Evolutionary conservation across 1,140 invertebrate genomes (phyloP), one percentile per base, ranked within the genome.

Genomic region (Notospermus geniculatus): DNA sequence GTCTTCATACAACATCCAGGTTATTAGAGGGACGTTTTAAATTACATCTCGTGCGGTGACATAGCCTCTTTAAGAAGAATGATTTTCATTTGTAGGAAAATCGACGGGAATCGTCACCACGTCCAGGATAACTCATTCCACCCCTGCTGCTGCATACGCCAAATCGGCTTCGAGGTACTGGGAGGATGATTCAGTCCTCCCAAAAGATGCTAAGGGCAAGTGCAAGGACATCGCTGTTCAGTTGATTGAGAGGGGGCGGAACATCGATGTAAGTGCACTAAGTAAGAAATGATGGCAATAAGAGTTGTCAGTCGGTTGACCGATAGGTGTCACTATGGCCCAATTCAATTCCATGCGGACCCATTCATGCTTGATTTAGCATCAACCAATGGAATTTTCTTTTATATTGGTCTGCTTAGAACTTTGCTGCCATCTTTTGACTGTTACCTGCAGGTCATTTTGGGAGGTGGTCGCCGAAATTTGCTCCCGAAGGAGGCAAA

Each of bases 41-140:
- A n/a, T n/a, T n/a, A n/a, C n/a, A n/a, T n/a, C n/a, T n/a, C n/a
- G n/a, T n/a, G n/a, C n/a, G n/a, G n/a, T n/a, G n/a, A n/a, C n/a
- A n/a, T n/a, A n/a, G n/a, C n/a, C n/a, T 36, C 32, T 36, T 15
- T 36, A 7, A 36, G 32, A 36, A 7, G 4, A 7, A 4, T 36
- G 32, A 15, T n/a, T 19, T 27, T 36, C 5, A 50, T 50, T 28
- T 60, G 17, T 59, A 68, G 59, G 65, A 13, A 91, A 91, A 82
- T 85, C 84, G 45, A 89, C 89, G 76, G 93, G 93, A 22, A 87
- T 96, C 52, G 91, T 95, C 1, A 95, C 92, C 0, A 95, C 90
- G 0, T 92, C 91, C 30, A 84, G 91, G 59, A 88, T 96, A 0
- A 95, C 92, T 0, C 92, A 95, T 76, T 93, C 92, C 0, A 95